phyloP scores from a whole-genome alignment of 2,888 invertebrate species.

The Hydrotaea diabolus region DNA sequence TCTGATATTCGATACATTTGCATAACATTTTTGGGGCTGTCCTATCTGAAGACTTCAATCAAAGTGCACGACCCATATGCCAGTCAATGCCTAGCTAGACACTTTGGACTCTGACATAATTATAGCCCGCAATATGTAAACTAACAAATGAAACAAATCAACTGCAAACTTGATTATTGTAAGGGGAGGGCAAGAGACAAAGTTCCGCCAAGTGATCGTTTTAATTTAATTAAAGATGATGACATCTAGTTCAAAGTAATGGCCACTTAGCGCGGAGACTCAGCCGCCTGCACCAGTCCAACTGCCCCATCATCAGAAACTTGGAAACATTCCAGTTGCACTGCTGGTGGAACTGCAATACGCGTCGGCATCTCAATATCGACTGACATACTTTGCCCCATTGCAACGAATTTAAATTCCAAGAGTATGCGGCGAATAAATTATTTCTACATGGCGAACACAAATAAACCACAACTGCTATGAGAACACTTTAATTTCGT shows the following conservation, averaged over 20 bases:
- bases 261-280: not conserved
- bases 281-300: not conserved
- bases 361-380: too few species aligned
- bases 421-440: too few species aligned
- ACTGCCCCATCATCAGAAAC: not conserved
- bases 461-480: too few species aligned
- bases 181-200: not conserved
- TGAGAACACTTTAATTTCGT: too few species aligned
- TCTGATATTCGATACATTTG: not conserved
- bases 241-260: constrained; percentile 17
- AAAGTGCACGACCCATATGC: constrained; percentile 4
- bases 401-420: not conserved
- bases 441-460: too few species aligned
- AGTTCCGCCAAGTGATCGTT: constrained; percentile 45
- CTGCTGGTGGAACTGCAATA: not conserved
- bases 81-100: too few species aligned
- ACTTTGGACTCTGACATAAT: constrained; percentile 19
- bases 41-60: constrained; percentile 2
- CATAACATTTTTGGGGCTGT: not conserved
- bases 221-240: constrained; percentile 64
- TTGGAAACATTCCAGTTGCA: constrained; percentile 16
- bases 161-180: not conserved
- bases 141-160: not conserved
- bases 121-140: not conserved
- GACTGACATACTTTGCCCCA: constrained; percentile 6